Evolutionary conservation across 2,113 vertebrate species (phyloP), one percentile per base, ranked within the genome.

Genomic region (Channa argus): DNA sequence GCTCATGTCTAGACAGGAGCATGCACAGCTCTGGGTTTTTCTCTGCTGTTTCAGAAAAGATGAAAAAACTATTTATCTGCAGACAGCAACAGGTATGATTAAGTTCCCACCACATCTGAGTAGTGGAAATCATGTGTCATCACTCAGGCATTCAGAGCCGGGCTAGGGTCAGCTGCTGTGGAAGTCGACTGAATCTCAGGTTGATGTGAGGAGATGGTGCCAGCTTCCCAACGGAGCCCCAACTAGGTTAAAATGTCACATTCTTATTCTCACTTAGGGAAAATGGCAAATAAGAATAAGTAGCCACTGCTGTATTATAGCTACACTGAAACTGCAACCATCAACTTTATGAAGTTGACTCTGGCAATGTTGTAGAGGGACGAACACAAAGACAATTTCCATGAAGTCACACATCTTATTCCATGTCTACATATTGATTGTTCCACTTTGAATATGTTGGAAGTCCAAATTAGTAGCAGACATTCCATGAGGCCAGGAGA

Each of bases 111-210:
- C 63, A 73, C 80, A 67, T 79, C 66, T 47, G 67, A 82, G 75
- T 41, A 7, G 54, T 73, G 80, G 86, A 88, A 84, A 83, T 82
- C 56, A 71, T 80, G 83, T 83, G 88, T 91, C 91, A 92, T 82
- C 82, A 61, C 52, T 58, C 6, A 6, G 71, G 66, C 46, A 81
- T 82, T 47, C 52, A 39, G 67, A 73, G 49, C 54, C 7, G 49
- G 50, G 70, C 59, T 37, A 59, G 41, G 51, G 70, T 61, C 46
- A 69, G 45, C 33, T 4, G 56, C 58, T 3, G 47, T 33, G 70
- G 45, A 79, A 75, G 67, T 53, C 0, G 53, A 53, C 72, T 52
- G 62, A 13, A 41, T 89, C 73, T 79, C 81, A 63, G 71, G 24
- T 67, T 60, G 33, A 43, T 43, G 75, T 47, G 67, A 78, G 60